phyloP scores from a whole-genome alignment of 2,797 vertebrate genomes.

The Muscicapa striata region DNA sequence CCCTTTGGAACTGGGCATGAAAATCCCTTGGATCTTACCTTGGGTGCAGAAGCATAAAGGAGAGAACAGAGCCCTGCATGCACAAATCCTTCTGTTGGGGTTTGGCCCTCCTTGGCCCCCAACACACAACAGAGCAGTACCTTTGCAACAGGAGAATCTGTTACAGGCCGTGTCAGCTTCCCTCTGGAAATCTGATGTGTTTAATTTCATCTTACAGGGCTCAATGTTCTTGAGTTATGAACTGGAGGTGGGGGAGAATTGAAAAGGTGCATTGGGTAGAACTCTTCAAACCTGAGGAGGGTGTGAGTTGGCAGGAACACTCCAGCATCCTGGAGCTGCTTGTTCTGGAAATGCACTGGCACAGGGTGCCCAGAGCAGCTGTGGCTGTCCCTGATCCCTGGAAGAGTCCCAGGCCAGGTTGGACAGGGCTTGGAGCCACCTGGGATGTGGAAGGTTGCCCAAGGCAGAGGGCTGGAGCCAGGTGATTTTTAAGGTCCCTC shows the following conservation, averaged over 20 bases:
- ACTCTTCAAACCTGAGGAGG: not conserved
- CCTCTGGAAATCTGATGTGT: not conserved
- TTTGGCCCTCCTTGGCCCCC: not conserved
- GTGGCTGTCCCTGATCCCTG: not conserved
- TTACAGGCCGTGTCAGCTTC: not conserved
- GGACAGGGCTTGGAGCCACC: accelerated
- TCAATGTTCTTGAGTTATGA: not conserved
- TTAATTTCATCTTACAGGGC: not conserved
- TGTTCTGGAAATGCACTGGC: not conserved
- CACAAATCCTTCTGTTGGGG: not conserved
- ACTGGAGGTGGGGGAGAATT: not conserved
- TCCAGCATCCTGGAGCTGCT: not conserved
- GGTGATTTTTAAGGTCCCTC: not conserved
- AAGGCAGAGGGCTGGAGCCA: not conserved
- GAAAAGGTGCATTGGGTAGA: not conserved
- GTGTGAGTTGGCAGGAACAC: not conserved
- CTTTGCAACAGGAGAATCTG: not conserved
- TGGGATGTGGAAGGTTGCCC: not conserved
- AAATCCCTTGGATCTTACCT: not conserved
- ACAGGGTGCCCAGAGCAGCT: not conserved
- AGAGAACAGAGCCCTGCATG: not conserved
- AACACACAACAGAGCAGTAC: not conserved
- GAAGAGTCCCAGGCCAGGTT: not conserved
- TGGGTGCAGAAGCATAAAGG: not conserved
- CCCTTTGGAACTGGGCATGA: not conserved